A percentile compares a stretch with the other conserved stretches of the same genome.
Conservation (phyloP, 2,797 vertebrate genomes). For the Perodicticus potto region DNA sequence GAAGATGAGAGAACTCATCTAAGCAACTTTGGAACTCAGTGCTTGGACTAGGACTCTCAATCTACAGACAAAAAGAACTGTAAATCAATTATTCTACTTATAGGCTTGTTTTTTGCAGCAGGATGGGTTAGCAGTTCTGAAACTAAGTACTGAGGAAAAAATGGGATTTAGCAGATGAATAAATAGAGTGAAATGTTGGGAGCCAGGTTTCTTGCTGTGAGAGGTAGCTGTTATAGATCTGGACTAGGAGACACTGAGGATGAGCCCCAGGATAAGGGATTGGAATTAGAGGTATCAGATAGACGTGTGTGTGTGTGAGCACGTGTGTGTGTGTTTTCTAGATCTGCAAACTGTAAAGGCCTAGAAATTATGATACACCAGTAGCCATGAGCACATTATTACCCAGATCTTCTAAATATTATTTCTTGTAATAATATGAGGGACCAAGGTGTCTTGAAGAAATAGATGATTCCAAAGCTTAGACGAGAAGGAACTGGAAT, state of each 20-base stretch:
- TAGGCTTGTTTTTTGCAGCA: background rate
- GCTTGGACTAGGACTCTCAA: background rate
- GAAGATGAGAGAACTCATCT: background rate
- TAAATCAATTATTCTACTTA: slow-evolving; percentile 5
- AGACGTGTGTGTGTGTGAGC: background rate
- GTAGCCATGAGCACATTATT: background rate
- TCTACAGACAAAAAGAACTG: background rate
- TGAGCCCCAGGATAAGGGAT: background rate
- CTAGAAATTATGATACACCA: background rate
- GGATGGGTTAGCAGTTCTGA: background rate
- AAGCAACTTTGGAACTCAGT: background rate
- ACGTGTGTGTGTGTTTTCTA: background rate
- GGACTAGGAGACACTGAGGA: background rate
- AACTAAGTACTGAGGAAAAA: slow-evolving; percentile 52
- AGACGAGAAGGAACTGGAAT: slow-evolving; percentile 16
- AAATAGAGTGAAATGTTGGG: slow-evolving; percentile 25
- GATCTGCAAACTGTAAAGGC: background rate
- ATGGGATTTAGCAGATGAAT: background rate
- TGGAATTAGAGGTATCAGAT: background rate
- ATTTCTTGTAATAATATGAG: background rate
- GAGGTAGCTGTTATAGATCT: background rate
- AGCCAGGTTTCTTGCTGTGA: background rate
- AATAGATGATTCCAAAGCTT: background rate
- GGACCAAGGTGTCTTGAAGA: background rate
- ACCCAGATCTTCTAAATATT: slow-evolving; percentile 18